Evolutionary conservation across 2,888 invertebrate genomes (phyloP).

Genomic region (Polymixis lichenea): DNA sequence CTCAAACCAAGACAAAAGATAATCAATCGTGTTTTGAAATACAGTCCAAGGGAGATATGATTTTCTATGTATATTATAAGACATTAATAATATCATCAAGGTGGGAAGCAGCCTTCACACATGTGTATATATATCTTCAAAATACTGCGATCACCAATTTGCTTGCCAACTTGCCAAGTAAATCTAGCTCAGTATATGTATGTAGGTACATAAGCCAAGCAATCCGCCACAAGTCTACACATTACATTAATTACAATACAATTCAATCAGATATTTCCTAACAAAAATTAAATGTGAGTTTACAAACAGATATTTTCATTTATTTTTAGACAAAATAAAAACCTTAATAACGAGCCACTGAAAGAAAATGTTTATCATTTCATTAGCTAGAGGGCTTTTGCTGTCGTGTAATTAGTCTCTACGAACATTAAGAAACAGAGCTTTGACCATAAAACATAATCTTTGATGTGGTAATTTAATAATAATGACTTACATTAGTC

Average conservation of each 20-base stretch:
- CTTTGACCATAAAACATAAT: slow-evolving; percentile 9
- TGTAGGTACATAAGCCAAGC: slow-evolving; percentile 11
- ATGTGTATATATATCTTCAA: slow-evolving; percentile 37
- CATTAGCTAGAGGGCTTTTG: slow-evolving; percentile 27
- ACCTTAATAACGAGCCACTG: neutral
- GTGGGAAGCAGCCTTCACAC: slow-evolving; percentile 24
- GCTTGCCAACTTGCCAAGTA: slow-evolving; percentile 43
- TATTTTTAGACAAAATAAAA: neutral
- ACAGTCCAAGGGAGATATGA: neutral
- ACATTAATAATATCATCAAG: slow-evolving; percentile 4
- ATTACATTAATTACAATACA: neutral
- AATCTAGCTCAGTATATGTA: slow-evolving; percentile 23
- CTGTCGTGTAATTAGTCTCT: slow-evolving; percentile 11
- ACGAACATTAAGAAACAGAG: slow-evolving; percentile 2
- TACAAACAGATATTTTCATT: neutral
- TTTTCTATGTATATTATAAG: neutral
- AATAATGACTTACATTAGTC: neutral
- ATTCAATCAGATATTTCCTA: slow-evolving; percentile 7
- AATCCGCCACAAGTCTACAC: slow-evolving; percentile 3
- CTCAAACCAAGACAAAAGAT: neutral
- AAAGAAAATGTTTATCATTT: slow-evolving; percentile 20
- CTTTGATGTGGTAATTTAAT: slow-evolving; percentile 17
- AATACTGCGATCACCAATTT: slow-evolving; percentile 28
- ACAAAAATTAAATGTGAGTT: slow-evolving; percentile 14
- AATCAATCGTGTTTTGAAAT: neutral